These are phyloP conservation scores for Bombus turneri DNA, from an alignment of 1,140 invertebrate species.

Conservation along the genomic window DNA sequence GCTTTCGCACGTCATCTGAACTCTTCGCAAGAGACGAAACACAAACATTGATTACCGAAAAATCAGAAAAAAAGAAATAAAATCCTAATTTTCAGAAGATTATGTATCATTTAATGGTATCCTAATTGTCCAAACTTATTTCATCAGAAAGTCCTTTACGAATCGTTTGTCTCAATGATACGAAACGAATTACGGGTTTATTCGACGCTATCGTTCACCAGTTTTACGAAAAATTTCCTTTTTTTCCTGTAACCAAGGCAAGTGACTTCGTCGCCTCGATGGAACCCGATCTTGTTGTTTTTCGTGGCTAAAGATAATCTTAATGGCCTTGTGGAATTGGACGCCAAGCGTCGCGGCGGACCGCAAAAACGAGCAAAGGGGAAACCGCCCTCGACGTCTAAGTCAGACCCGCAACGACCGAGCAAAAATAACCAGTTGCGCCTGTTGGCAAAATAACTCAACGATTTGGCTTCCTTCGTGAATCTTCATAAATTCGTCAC, in stretches of 20 bases:
- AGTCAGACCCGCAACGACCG: conserved; percentile 31
- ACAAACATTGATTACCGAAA: conserved; percentile 39
- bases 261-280: conserved; percentile 5
- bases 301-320: conserved; percentile 64
- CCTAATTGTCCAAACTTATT: background rate
- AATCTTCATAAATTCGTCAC: background rate
- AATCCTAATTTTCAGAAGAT: conserved; percentile 47
- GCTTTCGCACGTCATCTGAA: conserved; percentile 43
- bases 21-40: conserved; percentile 21
- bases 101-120: background rate
- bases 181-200: background rate
- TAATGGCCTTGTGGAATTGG: conserved; percentile 52
- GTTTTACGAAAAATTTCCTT: background rate
- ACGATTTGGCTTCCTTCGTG: conserved; percentile 15
- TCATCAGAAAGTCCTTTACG: too few species aligned
- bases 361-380: conserved; percentile 51
- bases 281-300: conserved; percentile 42
- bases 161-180: too few species aligned
- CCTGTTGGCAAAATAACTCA: conserved; percentile 15
- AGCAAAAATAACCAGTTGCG: conserved; percentile 50
- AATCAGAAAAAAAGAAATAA: conserved; percentile 41
- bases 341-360: conserved; percentile 25
- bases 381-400: conserved; percentile 42
- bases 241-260: background rate
- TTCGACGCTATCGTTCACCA: background rate